Evolutionary conservation across 1,140 invertebrate genomes (phyloP), one percentile per base, ranked within the genome.

Genomic region (Heliothis virescens): DNA sequence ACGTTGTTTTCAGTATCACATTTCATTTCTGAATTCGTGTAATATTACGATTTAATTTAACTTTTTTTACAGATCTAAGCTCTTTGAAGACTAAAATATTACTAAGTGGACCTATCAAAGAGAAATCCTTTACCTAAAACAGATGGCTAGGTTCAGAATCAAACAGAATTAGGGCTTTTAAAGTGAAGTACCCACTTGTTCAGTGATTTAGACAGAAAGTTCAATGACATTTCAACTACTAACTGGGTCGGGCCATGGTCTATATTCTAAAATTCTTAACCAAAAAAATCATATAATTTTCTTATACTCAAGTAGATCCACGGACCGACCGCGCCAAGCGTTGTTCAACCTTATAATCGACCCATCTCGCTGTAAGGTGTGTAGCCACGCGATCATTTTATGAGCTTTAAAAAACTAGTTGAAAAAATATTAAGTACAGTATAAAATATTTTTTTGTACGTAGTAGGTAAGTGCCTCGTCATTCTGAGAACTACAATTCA

Each of bases 31-130:
- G 34, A 41, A 41, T 1, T 41, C 9, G 34, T 41, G 5, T 41
- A 41, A 41, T 26, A 26, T 41, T 41, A 9, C 34, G 34, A 41
- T 41, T 41, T 9, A 41, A 9, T 9, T 41, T 7, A 60, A 60
- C 7, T 52, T 2, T 52, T 52, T 15, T 52, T 1, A 16, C 52
- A 3, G 52, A 4, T 29, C 15, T 29, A 63, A 34, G 29, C 15
- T 41, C 60, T 63, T 63, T 63, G 60, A 63, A 34, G 13, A 16
- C 21, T 10, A 18, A 41, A 63, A 41, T 63, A 63, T 15, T 41
- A 63, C 16, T 57, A 41, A n/a, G 15, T 62, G 3, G 2, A 26
- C 21, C 21, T 34, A 41, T 47, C 62, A 65, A 65, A 65, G 62
- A 65, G 41, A 65, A 47, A 3, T 41, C 41, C 11, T 57, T 1